Percentiles rank a stretch among this genome's conserved stretches.
phyloP scores from a whole-genome alignment of 2,888 invertebrate species.

The Tanytarsus gracilentus region DNA sequence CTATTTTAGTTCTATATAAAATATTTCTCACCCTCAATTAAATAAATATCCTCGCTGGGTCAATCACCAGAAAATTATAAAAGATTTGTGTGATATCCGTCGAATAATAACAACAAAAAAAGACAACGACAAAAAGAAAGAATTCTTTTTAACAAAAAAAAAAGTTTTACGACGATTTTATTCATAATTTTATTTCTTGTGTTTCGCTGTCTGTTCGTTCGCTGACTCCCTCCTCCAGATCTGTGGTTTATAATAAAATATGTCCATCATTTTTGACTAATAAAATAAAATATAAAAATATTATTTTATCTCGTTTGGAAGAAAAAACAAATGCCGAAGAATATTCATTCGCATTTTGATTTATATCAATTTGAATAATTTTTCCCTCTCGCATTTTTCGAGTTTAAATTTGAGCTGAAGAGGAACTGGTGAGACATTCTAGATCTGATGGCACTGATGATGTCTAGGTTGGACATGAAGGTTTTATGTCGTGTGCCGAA shows the following conservation, averaged over 20 bases:
- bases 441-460: neutral
- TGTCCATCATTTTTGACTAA: conserved; percentile 27
- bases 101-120: too few species aligned
- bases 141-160: too few species aligned
- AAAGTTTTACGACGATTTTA: conserved; percentile 27
- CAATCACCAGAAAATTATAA: too few species aligned
- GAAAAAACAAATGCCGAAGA: neutral
- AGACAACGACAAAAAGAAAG: too few species aligned
- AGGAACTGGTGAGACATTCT: neutral
- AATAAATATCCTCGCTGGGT: too few species aligned
- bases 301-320: neutral
- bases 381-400: neutral
- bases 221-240: neutral
- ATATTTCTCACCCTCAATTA: too few species aligned
- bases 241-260: conserved; percentile 22
- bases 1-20: too few species aligned
- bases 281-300: conserved; percentile 3
- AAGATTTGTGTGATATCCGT: too few species aligned
- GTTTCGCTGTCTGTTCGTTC: neutral
- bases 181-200: conserved; percentile 23
- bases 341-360: neutral
- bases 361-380: neutral
- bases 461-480: neutral
- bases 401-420: neutral
- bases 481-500: conserved; percentile 23